Evolutionary conservation across 2,797 vertebrate species (phyloP).

Genomic region (Onychomys arenicola): DNA sequence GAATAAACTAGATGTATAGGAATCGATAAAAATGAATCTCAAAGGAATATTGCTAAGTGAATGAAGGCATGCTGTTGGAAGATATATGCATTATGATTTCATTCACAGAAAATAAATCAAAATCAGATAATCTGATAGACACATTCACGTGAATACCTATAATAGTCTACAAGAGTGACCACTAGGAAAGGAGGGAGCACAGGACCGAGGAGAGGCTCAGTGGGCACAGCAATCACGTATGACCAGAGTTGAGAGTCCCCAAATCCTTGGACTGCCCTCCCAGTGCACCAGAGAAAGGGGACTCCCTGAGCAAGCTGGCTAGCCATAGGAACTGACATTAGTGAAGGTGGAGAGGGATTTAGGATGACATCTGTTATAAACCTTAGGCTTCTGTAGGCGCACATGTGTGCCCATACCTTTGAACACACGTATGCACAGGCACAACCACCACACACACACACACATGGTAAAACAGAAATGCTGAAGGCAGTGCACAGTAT

Average conservation of each 20-base stretch:
- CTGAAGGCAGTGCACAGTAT: background rate
- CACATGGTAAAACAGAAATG: background rate
- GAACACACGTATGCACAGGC: background rate
- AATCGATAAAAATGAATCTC: constrained; percentile 5
- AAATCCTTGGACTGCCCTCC: background rate
- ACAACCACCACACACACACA: background rate
- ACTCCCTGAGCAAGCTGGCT: background rate
- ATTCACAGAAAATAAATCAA: background rate
- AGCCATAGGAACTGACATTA: background rate
- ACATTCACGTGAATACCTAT: background rate
- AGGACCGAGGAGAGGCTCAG: background rate
- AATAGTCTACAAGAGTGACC: background rate
- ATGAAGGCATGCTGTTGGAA: constrained; percentile 17
- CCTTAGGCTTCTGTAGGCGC: too few species aligned
- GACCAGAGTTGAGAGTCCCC: background rate
- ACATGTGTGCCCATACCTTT: background rate
- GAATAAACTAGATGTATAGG: background rate
- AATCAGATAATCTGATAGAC: background rate
- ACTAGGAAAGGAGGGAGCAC: background rate
- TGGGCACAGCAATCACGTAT: background rate
- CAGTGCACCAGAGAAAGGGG: background rate
- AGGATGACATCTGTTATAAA: background rate
- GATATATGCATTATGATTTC: background rate
- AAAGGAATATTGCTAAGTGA: constrained; percentile 32
- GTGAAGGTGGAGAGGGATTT: background rate